Evolutionary conservation across 2,888 invertebrate species (phyloP), one percentile per base, ranked within the genome.

Genomic region (Hirtodrosophila cameraria): DNA sequence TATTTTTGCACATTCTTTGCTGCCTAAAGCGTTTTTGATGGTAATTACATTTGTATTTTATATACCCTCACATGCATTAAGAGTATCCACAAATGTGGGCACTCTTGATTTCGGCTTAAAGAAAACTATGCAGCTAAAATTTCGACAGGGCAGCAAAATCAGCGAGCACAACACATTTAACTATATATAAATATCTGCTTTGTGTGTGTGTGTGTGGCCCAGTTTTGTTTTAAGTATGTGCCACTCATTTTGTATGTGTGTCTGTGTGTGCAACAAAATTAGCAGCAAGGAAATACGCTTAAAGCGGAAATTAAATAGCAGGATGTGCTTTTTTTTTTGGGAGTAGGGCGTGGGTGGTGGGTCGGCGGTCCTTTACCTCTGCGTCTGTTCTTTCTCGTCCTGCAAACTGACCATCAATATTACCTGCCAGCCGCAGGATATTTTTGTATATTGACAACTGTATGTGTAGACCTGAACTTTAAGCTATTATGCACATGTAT

Each of bases 221-320:
- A 84, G 63, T 84, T 77, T 69, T 54, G 60, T 45, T 35, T 63
- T 53, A 48, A 63, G 52, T 64, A 63, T 45, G 50, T 62, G 49
- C 54, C 38, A 38, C 45, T 30, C 35, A 38, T 30, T 27, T 33
- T 58, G 43, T 46, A 8, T 45, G 16, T 31, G 20, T 49, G 30
- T 55, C 20, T 65, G 39, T 63, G 61, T 59, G 67, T 61, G 71
- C 73, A 68, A 65, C 76, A 67, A 81, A 79, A 77, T 87, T 83
- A 84, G 74, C 78, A 75, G 79, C 85, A 79, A 82, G 82, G 76
- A 86, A 88, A 88, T 86, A 81, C 82, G 77, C 77, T 87, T 70
- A 75, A 78, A 81, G 79, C 89, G 89, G 89, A 88, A 88, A 88
- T 88, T 75, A 82, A 86, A 76, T 75, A 67, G 58, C 76, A 65